A percentile compares a stretch with the other conserved stretches of the same genome.
These are phyloP conservation scores for Halichoerus grypus DNA, from an alignment of 2,113 vertebrate species.

Conservation along the genomic window DNA sequence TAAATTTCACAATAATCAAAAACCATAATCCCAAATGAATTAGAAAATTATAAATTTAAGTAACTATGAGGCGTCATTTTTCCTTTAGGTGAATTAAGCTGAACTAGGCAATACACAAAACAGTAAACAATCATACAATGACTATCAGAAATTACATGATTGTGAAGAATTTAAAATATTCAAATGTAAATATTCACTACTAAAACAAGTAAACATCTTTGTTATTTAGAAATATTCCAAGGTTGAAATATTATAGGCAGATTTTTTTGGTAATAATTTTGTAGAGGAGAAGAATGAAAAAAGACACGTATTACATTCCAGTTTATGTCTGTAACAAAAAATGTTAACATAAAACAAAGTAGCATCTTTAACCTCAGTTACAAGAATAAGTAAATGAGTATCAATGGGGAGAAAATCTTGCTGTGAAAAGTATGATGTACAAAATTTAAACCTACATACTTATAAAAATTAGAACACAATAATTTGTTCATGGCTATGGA, in stretches of 20 bases:
- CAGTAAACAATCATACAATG: neutral
- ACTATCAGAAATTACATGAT: neutral
- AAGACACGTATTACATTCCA: neutral
- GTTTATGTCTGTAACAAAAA: neutral
- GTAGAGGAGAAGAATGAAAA: constrained; percentile 23
- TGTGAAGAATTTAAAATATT: constrained; percentile 47
- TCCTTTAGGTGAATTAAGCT: constrained; percentile 14
- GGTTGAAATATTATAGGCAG: constrained; percentile 15
- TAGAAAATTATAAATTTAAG: constrained; percentile 44
- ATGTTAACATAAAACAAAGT: constrained; percentile 1
- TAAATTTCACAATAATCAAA: constrained; percentile 47
- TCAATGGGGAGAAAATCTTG: neutral
- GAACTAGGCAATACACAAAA: neutral
- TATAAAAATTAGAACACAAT: neutral
- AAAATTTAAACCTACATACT: neutral
- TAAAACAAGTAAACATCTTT: neutral
- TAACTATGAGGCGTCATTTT: neutral
- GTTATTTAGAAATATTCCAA: constrained; percentile 15
- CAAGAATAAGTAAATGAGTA: neutral
- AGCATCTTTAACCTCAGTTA: constrained; percentile 26
- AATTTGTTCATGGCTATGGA: neutral
- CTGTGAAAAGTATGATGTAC: neutral
- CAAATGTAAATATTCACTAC: constrained; percentile 38
- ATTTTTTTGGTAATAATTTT: neutral
- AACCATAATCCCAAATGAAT: neutral